phyloP scores from a whole-genome alignment of 2,113 vertebrate genomes.

The Gopherus evgoodei region DNA sequence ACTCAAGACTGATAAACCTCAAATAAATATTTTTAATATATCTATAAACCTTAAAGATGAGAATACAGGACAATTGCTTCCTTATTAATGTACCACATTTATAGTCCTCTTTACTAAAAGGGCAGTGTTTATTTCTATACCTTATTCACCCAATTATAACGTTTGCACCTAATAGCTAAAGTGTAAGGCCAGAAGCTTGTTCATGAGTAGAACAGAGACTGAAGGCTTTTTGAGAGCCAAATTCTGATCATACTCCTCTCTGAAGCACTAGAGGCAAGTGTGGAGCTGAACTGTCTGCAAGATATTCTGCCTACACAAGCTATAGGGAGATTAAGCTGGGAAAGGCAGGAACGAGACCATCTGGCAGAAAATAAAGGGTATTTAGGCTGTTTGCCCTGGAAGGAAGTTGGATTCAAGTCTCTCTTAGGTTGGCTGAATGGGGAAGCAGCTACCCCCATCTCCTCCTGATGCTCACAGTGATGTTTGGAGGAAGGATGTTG shows the following conservation, averaged over 20 bases:
- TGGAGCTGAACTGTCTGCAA: not conserved
- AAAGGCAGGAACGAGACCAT: not conserved
- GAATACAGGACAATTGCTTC: not conserved
- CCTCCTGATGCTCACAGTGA: not conserved
- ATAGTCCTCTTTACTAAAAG: not conserved
- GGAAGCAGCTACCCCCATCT: not conserved
- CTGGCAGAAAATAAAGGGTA: not conserved
- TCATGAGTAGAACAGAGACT: not conserved
- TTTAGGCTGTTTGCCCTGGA: not conserved
- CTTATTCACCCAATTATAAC: not conserved
- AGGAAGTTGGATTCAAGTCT: not conserved
- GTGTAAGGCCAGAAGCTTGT: not conserved
- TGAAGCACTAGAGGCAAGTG: not conserved
- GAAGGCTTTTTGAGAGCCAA: not conserved
- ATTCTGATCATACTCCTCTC: not conserved
- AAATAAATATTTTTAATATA: not conserved
- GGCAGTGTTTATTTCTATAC: not conserved
- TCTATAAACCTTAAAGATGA: not conserved
- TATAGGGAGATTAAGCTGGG: not conserved
- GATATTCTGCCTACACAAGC: not conserved
- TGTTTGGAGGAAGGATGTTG: not conserved
- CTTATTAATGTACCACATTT: not conserved
- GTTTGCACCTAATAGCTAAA: not conserved
- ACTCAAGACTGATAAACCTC: not conserved
- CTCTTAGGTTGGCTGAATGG: not conserved